Base-by-base conservation (phyloP, 2,888 invertebrate species). In the Synergus japonicus region DNA sequence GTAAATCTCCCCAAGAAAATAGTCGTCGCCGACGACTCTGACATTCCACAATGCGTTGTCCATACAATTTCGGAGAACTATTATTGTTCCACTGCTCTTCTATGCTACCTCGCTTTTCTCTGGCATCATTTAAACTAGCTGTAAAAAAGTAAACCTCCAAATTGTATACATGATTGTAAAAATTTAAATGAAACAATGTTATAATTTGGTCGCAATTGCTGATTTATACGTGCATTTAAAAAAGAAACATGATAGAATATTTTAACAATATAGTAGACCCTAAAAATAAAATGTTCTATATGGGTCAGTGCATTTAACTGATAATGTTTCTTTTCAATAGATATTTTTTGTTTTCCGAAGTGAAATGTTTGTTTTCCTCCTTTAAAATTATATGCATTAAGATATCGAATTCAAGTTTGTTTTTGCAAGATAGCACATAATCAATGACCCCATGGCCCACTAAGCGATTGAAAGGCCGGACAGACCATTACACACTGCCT, bases 401-500 rank as follows among this genome's bases (percentile, higher is more conserved):
- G n/a, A 46, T 10, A 69, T 13, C 29, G 29, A 69, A 49, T 22
- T 22, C 12, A 29, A 15, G 69, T 29, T 46, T 67, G 67, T 44
- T 67, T 69, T 69, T 69, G 22, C 22, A 46, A 29, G 49, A 76
- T 60, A 76, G 79, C 81, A 78, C 78, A 82, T 77, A 83, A 82
- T 82, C 78, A 77, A 79, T 79, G 80, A 81, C 77, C 83, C 79
- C 80, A 76, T 82, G 79, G 80, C 80, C 83, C 80, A 82, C 78
- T 79, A 81, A 83, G 69, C 44, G 18, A 5, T 43, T 77, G n/a
- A 44, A 63, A 60, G 69, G 44, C 54, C 60, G 58, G 41, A 15
- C 77, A 81, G 73, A 73, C 67, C 79, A 81, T 82, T 82, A 78
- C 79, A 78, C 79, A 82, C 87, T 84, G 84, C 86, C 87, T 86